Evolutionary conservation across 2,888 invertebrate genomes (phyloP), one percentile per base, ranked within the genome.

Genomic region (Lithophane leautieri): DNA sequence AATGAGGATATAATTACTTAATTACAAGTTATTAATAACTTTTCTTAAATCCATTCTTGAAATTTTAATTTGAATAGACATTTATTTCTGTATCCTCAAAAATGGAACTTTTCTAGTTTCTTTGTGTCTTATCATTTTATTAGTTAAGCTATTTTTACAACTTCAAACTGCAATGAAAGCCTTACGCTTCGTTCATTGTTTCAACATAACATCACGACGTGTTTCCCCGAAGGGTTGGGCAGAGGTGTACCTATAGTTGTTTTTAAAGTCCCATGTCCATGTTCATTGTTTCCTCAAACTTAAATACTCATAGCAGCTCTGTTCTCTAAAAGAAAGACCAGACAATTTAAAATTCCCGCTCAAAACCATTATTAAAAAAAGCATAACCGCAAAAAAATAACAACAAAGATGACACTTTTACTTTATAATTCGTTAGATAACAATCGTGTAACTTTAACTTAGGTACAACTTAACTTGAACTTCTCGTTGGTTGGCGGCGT

Each of bases 401-500:
- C 68, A 74, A 73, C 71, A 47, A 74, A 54, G 82, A 84, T 86
- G 88, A 83, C 84, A 84, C 84, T 86, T 87, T 86, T 86, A 72
- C 73, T 86, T 86, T 86, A 73, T 83, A 80, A 79, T 83, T 73
- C 73, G 65, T 88, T 86, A 86, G 79, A 84, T 86, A 87, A 88
- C 76, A 76, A 79, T 84, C 74, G 82, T 85, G 71, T 83, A 85
- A 83, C 85, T 85, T 78, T 65, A 76, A 71, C 56, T 81, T 76
- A 74, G 71, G 72, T 79, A 63, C 73, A 86, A 73, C 72, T 83
- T 73, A 69, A 79, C 68, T 81, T 81, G 74, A 88, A 94, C 88
- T 92, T 82, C 76, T 86, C 74, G 40, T 66, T 50, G 69, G 87
- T 83, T 81, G 60, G 69, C 88, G 82, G 90, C 91, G 93, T 93